Evolutionary conservation across 2,113 vertebrate genomes (phyloP), one percentile per base, ranked within the genome.

Genomic region (Brachyhypopomus gauderio): DNA sequence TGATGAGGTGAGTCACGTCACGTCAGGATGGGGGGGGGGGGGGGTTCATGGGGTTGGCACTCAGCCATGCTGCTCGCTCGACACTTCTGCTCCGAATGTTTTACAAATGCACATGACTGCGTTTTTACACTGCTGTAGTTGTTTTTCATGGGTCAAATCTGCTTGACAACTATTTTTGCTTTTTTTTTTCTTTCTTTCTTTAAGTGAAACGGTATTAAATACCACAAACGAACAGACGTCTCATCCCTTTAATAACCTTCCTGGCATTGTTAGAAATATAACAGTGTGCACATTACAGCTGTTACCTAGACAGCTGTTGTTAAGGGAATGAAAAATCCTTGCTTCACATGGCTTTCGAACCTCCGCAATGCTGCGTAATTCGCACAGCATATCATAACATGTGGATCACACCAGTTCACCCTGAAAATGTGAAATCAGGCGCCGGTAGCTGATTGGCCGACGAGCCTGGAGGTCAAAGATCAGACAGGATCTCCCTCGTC

Each of bases 391-490:
- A 30, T 74, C 60, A 64, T 36, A 78, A 73, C 14, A 41, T 71
- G 76, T 72, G 55, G 74, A 84, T 60, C 67, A 2, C 30, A 30
- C 2, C 30, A 3, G 30, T 30, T 30, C 30, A 30, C 30, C 30
- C 30, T 30, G 30, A 30, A 30, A 30, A 30, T 1, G 30, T 30
- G 30, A 30, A 30, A 30, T 30, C 30, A 3, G 23, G 85, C 79
- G 79, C 80, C 64, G 77, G 34, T 22, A 4, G 36, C 66, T 78
- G 80, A 82, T 85, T 81, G 63, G 55, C 63, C 87, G 88, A 87
- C 85, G 79, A 88, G 87, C 85, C 56, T 82, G 73, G 72, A 76
- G 79, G 85, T 80, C 22, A 90, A 85, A 90, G 89, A 86, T 92
- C 90, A 90, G 82, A 78, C 82, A 80, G 85, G 76, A 88, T 79